Evolutionary conservation across 2,888 invertebrate genomes (phyloP), one percentile per base, ranked within the genome.

Genomic region (Oxytorus armatus): DNA sequence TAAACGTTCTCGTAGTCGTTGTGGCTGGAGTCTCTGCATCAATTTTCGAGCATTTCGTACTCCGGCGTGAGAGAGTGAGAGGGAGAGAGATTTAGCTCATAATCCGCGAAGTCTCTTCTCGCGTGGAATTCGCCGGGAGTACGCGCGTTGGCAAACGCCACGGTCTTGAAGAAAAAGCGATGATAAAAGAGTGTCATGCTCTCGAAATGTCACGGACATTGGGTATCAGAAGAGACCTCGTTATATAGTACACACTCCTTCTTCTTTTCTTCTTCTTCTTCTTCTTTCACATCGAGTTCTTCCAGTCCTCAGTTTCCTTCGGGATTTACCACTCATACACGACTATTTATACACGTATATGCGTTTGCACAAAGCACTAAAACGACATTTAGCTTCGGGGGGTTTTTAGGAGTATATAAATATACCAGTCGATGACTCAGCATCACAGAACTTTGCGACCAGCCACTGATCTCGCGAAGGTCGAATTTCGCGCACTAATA

Each of bases 381-480:
- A 8, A 7, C 29, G 49, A 69, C 29, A 14, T 25, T 11, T 69
- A 57, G 57, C 44, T 57, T 21, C 11, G 44, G 10, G 57, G 29
- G 29, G 29, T 29, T 29, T 70, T 70, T 59, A 14, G 70, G 47
- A 70, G 57, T 18, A 61, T 39, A 61, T 61, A 49, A 61, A 49
- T 39, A 61, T 33, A 88, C 88, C 88, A 89, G 87, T 88, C 84
- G 85, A 85, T 87, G 88, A 88, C 88, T 87, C 82, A 85, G 70
- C 74, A 70, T 82, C 72, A 11, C 7, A 44, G 51, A 53, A 66
- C 39, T 66, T 33, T 18, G 47, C 14, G 23, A 23, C 21, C 18
- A 66, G 51, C 53, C 76, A 73, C 84, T 84, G 80, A 77, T 76
- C 82, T 82, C 66, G 84, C 74, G 87, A 89, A 88, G 88, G 86